Evolutionary conservation across 2,797 vertebrate genomes (phyloP).

Genomic region (Hoplostethus mediterraneus): DNA sequence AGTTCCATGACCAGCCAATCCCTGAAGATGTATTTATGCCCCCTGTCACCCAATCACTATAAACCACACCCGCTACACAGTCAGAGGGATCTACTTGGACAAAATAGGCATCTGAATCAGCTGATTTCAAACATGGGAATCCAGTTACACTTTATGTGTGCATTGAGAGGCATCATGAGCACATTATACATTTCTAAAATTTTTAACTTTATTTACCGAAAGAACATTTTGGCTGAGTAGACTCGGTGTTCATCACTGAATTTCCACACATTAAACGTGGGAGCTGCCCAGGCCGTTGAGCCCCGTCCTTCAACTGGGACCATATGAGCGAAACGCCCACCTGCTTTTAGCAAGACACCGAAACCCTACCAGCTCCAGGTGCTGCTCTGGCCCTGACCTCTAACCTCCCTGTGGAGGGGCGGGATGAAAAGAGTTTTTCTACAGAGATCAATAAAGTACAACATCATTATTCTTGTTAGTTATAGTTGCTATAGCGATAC

Average conservation of each 20-base stretch:
- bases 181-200: conserved; percentile 14
- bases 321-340: too few relatives aligned
- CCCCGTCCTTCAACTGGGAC: too few relatives aligned
- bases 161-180: conserved; percentile 18
- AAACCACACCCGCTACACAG: conserved; percentile 18
- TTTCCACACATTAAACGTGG: conserved; percentile 1
- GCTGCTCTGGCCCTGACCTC: conserved; percentile 22
- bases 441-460: too few relatives aligned
- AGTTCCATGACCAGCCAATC: conserved; percentile 61
- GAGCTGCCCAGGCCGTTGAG: conserved; percentile 5
- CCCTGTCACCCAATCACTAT: conserved; percentile 43
- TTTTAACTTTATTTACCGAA: conserved; percentile 8
- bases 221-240: conserved; percentile 1
- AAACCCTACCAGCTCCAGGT: background rate
- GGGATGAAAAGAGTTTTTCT: too few relatives aligned
- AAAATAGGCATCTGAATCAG: conserved; percentile 40
- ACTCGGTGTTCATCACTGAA: background rate
- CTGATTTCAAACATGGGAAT: background rate
- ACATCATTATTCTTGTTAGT: too few relatives aligned
- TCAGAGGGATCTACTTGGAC: conserved; percentile 35
- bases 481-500: too few relatives aligned
- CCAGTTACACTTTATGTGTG: background rate
- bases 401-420: background rate
- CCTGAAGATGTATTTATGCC: conserved; percentile 63
- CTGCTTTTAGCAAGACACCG: too few relatives aligned